phyloP scores from a whole-genome alignment of 1,140 invertebrate genomes.

The Pogonomyrmex californicus region DNA sequence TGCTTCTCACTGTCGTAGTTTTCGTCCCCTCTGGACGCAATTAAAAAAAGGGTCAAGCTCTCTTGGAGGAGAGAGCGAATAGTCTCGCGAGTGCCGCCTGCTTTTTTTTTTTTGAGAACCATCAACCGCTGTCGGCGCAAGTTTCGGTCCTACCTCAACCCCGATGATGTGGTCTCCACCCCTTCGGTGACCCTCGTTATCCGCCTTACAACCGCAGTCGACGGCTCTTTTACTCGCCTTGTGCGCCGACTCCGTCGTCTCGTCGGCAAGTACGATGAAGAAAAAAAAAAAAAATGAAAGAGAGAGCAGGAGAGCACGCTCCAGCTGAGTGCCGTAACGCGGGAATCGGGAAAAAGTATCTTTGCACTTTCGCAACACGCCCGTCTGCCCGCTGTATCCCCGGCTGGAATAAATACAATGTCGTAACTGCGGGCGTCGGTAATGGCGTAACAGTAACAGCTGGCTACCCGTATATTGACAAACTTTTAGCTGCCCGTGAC shows the following conservation, averaged over 20 bases:
- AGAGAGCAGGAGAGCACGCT: slow-evolving; percentile 6
- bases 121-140: slow-evolving; percentile 38
- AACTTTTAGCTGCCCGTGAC: slow-evolving; percentile 72
- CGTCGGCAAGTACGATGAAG: slow-evolving; percentile 12
- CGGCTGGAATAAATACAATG: slow-evolving; percentile 63
- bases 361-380: slow-evolving; percentile 3
- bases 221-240: slow-evolving; percentile 54
- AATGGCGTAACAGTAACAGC: slow-evolving; percentile 73
- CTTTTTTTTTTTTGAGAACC: slow-evolving; percentile 65
- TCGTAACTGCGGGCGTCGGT: slow-evolving; percentile 42
- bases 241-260: slow-evolving; percentile 53
- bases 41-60: slow-evolving; percentile 83
- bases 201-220: slow-evolving; percentile 32
- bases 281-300: slow-evolving; percentile 37
- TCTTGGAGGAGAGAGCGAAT: slow-evolving; percentile 66
- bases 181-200: background rate
- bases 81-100: slow-evolving; percentile 51
- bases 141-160: slow-evolving; percentile 53
- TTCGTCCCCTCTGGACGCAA: slow-evolving; percentile 71
- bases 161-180: background rate
- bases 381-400: background rate
- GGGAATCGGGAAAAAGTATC: slow-evolving; percentile 1
- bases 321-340: slow-evolving; percentile 39
- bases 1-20: background rate
- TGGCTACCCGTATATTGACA: slow-evolving; percentile 79